Conservation (phyloP, 2,113 vertebrate species). For the Galemys pyrenaicus region DNA sequence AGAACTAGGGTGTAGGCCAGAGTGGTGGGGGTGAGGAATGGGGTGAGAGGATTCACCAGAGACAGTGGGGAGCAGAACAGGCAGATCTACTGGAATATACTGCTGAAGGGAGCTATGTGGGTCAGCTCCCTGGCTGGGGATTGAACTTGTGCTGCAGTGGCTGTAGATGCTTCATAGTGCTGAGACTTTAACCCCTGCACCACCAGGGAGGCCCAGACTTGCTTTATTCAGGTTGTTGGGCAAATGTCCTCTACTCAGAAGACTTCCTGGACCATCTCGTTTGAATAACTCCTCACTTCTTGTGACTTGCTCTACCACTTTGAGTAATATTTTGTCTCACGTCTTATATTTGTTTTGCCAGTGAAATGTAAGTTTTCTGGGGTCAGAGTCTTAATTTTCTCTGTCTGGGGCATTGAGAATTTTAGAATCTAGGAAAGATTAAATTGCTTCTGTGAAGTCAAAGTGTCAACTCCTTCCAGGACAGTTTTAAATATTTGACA, state of each 20-base stretch:
- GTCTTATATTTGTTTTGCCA: neutral
- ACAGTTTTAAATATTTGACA: conserved; percentile 85
- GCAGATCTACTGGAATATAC: too few species aligned
- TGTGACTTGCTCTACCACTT: neutral
- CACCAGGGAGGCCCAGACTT: too few species aligned
- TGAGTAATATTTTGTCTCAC: neutral
- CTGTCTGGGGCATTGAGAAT: neutral
- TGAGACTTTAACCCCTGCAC: too few species aligned
- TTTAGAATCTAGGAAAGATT: conserved; percentile 78
- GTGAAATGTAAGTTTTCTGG: neutral
- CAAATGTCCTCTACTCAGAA: neutral
- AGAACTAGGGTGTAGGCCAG: too few species aligned
- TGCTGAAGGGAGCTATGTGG: too few species aligned
- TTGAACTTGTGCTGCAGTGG: too few species aligned
- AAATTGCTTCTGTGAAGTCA: conserved; percentile 83
- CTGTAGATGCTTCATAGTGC: too few species aligned
- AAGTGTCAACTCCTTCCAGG: conserved; percentile 82
- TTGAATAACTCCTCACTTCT: neutral
- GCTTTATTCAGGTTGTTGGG: neutral
- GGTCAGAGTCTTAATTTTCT: neutral
- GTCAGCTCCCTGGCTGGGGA: too few species aligned
- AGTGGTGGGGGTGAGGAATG: too few species aligned
- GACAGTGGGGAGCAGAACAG: too few species aligned
- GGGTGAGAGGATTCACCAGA: too few species aligned
- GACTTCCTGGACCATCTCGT: neutral